Percentiles rank a stretch among this genome's conserved stretches.
Conservation (phyloP, 35 echinoderm and acorn worm genomes). For the Acanthaster planci region DNA sequence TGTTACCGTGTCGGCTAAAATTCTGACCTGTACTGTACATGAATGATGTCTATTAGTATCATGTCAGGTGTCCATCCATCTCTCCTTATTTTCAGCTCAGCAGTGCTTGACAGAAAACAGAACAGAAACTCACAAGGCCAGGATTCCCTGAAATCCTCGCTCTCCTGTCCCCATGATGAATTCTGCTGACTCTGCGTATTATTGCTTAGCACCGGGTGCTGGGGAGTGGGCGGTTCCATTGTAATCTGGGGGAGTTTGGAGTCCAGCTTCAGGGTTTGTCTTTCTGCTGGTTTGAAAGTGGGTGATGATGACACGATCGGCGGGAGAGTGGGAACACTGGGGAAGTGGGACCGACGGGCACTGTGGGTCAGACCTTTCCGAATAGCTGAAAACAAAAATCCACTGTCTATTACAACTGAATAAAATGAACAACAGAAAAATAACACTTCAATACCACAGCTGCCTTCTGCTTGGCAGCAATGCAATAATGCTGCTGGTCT, state of each 20-base stretch:
- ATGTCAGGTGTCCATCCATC: no score
- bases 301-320: conserved; percentile 44
- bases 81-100: no score
- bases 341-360: background rate
- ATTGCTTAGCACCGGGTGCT: conserved; percentile 39
- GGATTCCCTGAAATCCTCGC: conserved; percentile 4
- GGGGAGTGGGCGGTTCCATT: conserved; percentile 73
- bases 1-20: no score
- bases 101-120: no score
- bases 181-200: background rate
- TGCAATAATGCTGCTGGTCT: no score
- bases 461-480: no score
- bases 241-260: conserved; percentile 48
- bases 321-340: conserved; percentile 48
- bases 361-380: background rate
- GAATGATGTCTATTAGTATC: no score
- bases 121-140: conserved; percentile 1
- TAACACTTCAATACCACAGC: no score
- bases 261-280: conserved; percentile 13
- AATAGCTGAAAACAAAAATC: conserved; percentile 1
- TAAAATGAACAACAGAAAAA: no score
- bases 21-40: no score
- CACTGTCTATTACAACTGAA: no score
- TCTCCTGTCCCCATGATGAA: conserved; percentile 9
- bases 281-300: background rate